Percentiles rank a stretch among this genome's conserved stretches.
These are phyloP conservation scores for Flexamia atlantica DNA, from an alignment of 2,888 invertebrate genomes.

Conservation along the genomic window DNA sequence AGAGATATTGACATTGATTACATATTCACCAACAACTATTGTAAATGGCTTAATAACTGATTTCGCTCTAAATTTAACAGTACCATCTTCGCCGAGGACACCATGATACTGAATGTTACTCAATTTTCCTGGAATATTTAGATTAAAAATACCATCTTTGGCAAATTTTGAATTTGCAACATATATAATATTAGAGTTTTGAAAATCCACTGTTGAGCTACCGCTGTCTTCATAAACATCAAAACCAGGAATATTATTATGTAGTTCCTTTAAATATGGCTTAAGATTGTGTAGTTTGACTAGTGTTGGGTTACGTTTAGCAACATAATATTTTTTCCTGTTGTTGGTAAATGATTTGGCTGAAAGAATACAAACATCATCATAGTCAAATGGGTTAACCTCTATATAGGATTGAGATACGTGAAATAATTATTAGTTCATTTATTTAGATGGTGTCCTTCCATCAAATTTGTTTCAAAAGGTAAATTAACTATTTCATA, in stretches of 20 bases:
- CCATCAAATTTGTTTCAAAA: too few species aligned
- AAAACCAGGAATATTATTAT: background rate
- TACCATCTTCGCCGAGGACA: background rate
- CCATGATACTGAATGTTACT: background rate
- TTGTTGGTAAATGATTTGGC: background rate
- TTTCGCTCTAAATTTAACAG: background rate
- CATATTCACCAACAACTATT: conserved; percentile 12
- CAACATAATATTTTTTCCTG: background rate
- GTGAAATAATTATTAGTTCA: too few species aligned
- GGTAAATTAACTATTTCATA: too few species aligned
- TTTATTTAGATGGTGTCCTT: too few species aligned
- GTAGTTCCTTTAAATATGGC: background rate
- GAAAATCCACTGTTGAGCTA: background rate
- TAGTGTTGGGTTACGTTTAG: background rate
- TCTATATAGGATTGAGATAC: too few species aligned
- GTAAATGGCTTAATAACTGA: conserved; percentile 8
- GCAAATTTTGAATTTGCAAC: conserved; percentile 16
- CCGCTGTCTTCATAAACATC: background rate
- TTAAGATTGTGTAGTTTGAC: background rate
- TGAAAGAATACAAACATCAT: too few species aligned
- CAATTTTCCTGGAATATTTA: background rate
- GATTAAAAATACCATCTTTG: background rate
- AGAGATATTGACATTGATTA: background rate
- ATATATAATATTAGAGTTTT: conserved; percentile 22
- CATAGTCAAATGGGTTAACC: too few species aligned